Conservation (phyloP, 2,113 vertebrate species). For the Edolisoma coerulescens region DNA sequence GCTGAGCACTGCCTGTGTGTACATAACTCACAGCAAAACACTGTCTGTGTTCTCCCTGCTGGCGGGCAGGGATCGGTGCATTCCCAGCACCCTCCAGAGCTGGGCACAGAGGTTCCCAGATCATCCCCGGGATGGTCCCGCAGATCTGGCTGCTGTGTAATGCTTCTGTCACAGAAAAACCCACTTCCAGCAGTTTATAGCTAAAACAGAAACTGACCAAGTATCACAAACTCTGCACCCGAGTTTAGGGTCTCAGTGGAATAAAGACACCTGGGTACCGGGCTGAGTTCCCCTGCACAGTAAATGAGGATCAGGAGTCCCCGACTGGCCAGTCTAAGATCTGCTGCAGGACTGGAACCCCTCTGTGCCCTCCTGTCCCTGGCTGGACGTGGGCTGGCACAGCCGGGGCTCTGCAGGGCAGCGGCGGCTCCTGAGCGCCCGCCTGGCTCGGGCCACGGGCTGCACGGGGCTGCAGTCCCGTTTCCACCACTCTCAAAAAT, state of each 20-base stretch:
- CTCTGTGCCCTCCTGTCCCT: accelerated
- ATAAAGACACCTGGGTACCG: not conserved
- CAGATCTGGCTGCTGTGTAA: not conserved
- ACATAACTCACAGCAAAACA: not conserved
- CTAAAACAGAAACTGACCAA: not conserved
- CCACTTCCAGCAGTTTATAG: not conserved
- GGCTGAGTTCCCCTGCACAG: not conserved
- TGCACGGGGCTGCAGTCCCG: not conserved
- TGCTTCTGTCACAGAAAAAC: not conserved
- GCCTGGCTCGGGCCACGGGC: too few relatives aligned
- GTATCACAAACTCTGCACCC: not conserved
- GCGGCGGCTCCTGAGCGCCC: not conserved
- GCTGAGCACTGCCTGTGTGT: not conserved
- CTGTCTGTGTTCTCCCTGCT: not conserved
- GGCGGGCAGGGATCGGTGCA: not conserved
- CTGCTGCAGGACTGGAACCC: not conserved
- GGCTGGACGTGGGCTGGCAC: not conserved
- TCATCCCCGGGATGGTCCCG: not conserved
- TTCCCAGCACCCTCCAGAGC: not conserved
- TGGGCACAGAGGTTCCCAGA: not conserved
- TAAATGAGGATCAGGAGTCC: not conserved
- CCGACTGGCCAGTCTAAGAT: not conserved
- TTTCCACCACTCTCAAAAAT: not conserved
- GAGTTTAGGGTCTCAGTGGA: accelerated
- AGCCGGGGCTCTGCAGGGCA: not conserved